Conservation (phyloP, 2,888 invertebrate species). For the Melanchra persicariae region DNA sequence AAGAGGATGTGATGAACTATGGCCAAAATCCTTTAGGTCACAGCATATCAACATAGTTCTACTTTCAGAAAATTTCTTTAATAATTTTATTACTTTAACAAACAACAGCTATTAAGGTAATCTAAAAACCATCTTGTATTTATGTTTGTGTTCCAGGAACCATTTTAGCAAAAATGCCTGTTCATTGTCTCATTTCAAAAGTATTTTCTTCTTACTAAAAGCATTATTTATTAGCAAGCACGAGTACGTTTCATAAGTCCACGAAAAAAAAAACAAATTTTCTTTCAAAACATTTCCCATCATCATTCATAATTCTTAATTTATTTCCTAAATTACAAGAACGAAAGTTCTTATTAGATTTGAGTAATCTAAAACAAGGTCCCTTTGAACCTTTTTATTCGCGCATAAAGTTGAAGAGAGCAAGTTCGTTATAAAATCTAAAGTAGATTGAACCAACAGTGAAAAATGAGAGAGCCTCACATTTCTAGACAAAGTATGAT, state of each 20-base stretch:
- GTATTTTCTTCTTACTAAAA: not conserved
- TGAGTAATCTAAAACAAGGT: conserved; percentile 33
- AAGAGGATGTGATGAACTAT: not conserved
- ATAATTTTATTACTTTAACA: no score
- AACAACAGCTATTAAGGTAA: not conserved
- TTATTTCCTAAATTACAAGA: conserved; percentile 40
- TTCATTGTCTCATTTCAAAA: not conserved
- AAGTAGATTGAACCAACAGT: conserved; percentile 6
- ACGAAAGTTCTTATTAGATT: conserved; percentile 51
- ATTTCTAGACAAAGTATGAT: conserved; percentile 14
- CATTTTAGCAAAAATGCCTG: not conserved
- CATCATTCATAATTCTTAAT: conserved; percentile 42
- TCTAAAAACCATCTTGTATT: not conserved
- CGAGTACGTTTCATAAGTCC: not conserved
- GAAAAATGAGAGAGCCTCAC: conserved; percentile 26
- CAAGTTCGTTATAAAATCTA: conserved; percentile 39
- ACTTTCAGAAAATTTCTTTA: not conserved
- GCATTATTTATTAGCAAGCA: conserved; percentile 2
- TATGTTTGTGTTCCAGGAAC: not conserved
- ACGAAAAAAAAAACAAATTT: conserved; percentile 3
- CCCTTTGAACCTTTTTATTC: conserved; percentile 44
- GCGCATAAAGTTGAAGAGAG: conserved; percentile 13
- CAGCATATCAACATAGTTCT: not conserved
- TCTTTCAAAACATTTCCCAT: conserved; percentile 18
- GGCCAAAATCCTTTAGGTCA: not conserved